Base-by-base conservation (phyloP, 1,140 invertebrate species). In the Drosophila kepulauana region DNA sequence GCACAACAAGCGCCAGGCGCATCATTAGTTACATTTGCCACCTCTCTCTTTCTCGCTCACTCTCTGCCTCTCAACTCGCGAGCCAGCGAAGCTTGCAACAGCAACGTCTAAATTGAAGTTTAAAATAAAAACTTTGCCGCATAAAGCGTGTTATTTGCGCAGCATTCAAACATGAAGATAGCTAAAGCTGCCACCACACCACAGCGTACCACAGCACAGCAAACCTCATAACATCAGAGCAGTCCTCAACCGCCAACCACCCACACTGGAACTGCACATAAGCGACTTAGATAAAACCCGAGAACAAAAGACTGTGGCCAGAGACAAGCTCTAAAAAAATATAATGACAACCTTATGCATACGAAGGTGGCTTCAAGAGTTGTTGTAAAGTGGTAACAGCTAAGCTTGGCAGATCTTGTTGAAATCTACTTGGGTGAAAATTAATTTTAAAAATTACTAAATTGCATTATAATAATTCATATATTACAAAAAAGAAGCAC, bases 121-220 rank as follows among this genome's bases (percentile, higher is more conserved):
- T 84, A 84, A 87, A 87, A 89, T 84, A 87, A 84, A 86, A 87
- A 87, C 56, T 87, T 87, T 82, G 68, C 72, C 56, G 63, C 84
- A 87, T 80, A 76, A 80, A 88, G 70, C 66, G 62, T 81, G 79
- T 81, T 87, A 87, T 87, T 87, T 87, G 82, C 81, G 63, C 69
- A 75, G 74, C 58, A 63, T 75, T 69, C 66, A 75, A 70, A 51
- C 58, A 43, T 57, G 49, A 43, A 56, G 75, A 61, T 70, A 41
- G 48, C 64, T 38, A 58, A 25, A 49, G 66, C 72, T 56, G 51
- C 48, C 48, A 49, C 43, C 25, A 13, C 25, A 13, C 35, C 33
- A 16, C 13, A 16, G 35, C 35, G 11, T 20, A 20, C 20, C 20
- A 25, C 20, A 25, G 20, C 35, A 38, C 35, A 33, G 30, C 35